Percentiles rank a stretch among this genome's conserved stretches.
Conservation (phyloP, 1,140 invertebrate genomes). For the Heliconius congener region DNA sequence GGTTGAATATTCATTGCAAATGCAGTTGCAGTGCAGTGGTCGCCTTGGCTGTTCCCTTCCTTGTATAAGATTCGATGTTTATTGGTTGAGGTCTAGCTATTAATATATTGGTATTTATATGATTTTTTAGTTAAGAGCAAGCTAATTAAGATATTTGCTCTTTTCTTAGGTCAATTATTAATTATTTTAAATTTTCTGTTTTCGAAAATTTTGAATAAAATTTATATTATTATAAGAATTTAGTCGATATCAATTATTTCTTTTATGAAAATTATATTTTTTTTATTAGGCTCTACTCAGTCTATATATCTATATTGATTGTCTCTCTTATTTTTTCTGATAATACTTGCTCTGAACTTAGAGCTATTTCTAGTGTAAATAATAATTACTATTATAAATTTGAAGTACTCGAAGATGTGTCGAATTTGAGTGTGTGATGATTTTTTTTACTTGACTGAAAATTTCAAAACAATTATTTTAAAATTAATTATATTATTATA, state of each 20-base stretch:
- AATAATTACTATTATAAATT: background rate
- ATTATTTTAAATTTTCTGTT: background rate
- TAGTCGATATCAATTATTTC: constrained; percentile 19
- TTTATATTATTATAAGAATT: background rate
- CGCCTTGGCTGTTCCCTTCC: background rate
- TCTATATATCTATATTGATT: background rate
- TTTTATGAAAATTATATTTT: background rate
- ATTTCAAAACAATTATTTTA: background rate
- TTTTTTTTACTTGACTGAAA: background rate
- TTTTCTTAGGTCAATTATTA: constrained; percentile 11
- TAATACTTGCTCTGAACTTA: background rate
- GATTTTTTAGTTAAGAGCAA: constrained; percentile 2
- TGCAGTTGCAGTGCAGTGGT: background rate
- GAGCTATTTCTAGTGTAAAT: constrained; percentile 2
- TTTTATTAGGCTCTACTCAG: background rate
- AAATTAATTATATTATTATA: background rate
- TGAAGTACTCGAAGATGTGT: background rate
- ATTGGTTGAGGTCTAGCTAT: constrained; percentile 10
- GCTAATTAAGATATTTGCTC: background rate
- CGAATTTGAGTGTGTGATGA: background rate
- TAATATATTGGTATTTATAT: background rate
- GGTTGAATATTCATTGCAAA: background rate
- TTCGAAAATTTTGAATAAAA: background rate
- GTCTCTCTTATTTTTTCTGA: constrained; percentile 4
- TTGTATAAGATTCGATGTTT: background rate